A percentile compares a stretch with the other conserved stretches of the same genome.
Evolutionary conservation across 2,888 invertebrate species (phyloP).

Genomic region (Scaptomyza tumidula): DNA sequence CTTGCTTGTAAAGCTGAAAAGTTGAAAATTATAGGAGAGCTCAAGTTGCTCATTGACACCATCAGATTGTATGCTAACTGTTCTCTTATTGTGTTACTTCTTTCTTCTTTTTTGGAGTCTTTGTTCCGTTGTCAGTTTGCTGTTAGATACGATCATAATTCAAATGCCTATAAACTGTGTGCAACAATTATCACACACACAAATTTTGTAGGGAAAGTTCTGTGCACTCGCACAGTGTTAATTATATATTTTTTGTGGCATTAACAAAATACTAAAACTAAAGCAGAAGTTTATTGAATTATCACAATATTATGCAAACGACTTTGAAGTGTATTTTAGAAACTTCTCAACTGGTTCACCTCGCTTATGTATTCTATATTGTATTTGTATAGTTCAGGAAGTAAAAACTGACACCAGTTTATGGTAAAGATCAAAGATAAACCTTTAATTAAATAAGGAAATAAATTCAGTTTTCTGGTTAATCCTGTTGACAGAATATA

Average conservation of each 20-base stretch:
- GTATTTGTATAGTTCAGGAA: background rate
- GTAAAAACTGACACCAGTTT: background rate
- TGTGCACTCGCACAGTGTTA: constrained; percentile 19
- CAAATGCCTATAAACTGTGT: constrained; percentile 14
- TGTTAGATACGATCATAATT: constrained; percentile 44
- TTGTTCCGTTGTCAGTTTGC: constrained; percentile 44
- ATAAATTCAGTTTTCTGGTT: background rate
- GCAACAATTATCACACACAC: constrained; percentile 41
- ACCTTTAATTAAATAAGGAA: background rate
- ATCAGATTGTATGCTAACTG: constrained; percentile 66
- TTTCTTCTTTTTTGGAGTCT: constrained; percentile 1
- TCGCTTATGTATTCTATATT: background rate
- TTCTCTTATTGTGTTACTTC: constrained; percentile 51
- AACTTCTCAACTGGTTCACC: background rate
- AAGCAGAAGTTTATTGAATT: background rate
- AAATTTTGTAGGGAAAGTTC: constrained; percentile 60
- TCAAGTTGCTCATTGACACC: constrained; percentile 63
- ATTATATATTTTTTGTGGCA: constrained; percentile 13
- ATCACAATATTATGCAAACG: background rate
- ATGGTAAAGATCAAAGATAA: background rate
- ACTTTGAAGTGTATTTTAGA: background rate
- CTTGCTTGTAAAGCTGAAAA: constrained; percentile 22
- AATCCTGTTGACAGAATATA: background rate
- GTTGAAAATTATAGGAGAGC: constrained; percentile 44
- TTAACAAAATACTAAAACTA: background rate